Percentiles rank a stretch among this genome's conserved stretches.
These are phyloP conservation scores for Phaenicophaeus curvirostris DNA, from an alignment of 2,797 vertebrate genomes.

Conservation along the genomic window DNA sequence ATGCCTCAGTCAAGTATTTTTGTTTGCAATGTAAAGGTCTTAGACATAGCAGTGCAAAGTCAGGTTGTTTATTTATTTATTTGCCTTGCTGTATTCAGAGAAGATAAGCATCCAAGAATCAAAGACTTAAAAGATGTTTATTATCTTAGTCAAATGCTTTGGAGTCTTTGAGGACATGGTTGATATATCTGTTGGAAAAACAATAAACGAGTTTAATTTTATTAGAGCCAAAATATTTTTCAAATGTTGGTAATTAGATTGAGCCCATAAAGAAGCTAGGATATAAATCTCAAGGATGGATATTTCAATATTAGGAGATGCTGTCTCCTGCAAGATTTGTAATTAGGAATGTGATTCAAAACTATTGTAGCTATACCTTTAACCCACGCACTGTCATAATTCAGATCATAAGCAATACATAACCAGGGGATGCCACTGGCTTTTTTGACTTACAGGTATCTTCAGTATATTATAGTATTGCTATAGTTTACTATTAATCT, in stretches of 20 bases:
- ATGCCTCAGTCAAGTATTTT: not conserved
- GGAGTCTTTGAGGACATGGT: not conserved
- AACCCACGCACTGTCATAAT: not conserved
- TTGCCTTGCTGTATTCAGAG: not conserved
- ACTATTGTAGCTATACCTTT: not conserved
- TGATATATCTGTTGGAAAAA: constrained; percentile 29
- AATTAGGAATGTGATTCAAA: not conserved
- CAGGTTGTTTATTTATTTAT: not conserved
- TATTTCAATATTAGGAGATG: not conserved
- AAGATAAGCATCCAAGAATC: constrained; percentile 19
- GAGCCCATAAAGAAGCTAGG: not conserved
- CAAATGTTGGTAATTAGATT: not conserved
- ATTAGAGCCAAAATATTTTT: constrained; percentile 8
- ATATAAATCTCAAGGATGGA: not conserved
- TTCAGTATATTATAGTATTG: not conserved
- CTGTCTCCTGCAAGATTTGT: not conserved
- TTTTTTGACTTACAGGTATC: not conserved
- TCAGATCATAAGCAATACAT: not conserved
- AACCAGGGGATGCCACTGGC: not conserved
- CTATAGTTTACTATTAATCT: not conserved
- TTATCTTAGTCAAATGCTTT: not conserved
- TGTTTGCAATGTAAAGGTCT: not conserved
- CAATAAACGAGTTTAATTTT: constrained; percentile 22
- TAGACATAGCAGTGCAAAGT: not conserved
- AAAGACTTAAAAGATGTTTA: not conserved